Evolutionary conservation across 2,113 vertebrate genomes (phyloP).

Genomic region (Neotoma lepida): DNA sequence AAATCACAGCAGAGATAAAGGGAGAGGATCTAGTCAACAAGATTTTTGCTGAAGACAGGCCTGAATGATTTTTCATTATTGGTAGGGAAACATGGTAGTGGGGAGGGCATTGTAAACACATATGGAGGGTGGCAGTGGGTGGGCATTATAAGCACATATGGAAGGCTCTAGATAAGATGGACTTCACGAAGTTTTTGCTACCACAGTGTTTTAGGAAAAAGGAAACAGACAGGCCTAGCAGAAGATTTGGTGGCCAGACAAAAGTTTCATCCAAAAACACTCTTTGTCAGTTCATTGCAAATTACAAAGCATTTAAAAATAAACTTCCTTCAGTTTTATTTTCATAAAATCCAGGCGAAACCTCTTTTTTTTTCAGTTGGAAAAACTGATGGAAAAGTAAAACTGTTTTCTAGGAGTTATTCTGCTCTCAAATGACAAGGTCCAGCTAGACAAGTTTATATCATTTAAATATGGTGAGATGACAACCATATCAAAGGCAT

Average conservation of each 20-base stretch:
- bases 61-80: not conserved
- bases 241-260: not conserved
- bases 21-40: not conserved
- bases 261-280: not conserved
- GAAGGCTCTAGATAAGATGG: not conserved
- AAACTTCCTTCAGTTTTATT: not conserved
- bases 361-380: not conserved
- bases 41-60: not conserved
- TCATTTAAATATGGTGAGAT: constrained; percentile 10
- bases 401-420: constrained; percentile 6
- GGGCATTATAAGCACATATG: not conserved
- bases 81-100: too few species aligned
- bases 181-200: not conserved
- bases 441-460: not conserved
- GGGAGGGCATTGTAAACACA: not conserved
- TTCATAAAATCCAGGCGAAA: not conserved
- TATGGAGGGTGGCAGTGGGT: not conserved
- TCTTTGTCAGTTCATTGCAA: not conserved
- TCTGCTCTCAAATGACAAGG: not conserved
- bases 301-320: not conserved
- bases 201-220: not conserved
- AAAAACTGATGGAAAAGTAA: not conserved
- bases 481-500: not conserved
- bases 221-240: not conserved
- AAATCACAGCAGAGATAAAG: not conserved